Percentiles rank a stretch among this genome's conserved stretches.
Evolutionary conservation across 1,140 invertebrate genomes (phyloP).

Genomic region (Calephelis virginiensis): DNA sequence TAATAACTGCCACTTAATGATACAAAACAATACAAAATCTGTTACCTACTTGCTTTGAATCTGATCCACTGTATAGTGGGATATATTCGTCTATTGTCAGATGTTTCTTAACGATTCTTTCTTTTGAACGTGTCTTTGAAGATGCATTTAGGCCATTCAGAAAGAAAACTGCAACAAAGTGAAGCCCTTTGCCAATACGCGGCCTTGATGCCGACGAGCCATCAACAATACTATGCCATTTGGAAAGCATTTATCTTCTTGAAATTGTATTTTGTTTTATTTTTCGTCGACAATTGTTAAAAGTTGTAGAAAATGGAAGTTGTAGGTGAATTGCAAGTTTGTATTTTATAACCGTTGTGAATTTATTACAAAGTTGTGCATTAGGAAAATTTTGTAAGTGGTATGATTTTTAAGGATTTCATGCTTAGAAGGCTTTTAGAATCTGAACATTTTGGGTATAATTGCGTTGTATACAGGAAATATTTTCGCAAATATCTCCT

Average conservation of each 20-base stretch:
- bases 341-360: too few species aligned
- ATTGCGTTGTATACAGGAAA: too few species aligned
- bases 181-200: not conserved
- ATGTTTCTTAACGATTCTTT: not conserved
- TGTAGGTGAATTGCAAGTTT: too few species aligned
- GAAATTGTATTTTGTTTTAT: not conserved
- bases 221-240: slow-evolving; percentile 6
- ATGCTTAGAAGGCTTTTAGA: too few species aligned
- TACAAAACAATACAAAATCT: slow-evolving; percentile 8
- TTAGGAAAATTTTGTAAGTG: too few species aligned
- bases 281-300: not conserved
- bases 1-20: not conserved
- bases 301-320: too few species aligned
- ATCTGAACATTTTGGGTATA: too few species aligned
- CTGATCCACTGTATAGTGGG: too few species aligned
- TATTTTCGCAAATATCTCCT: too few species aligned
- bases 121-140: not conserved
- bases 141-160: slow-evolving; percentile 6
- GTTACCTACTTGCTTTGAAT: too few species aligned
- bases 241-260: slow-evolving; percentile 2
- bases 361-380: too few species aligned
- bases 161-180: slow-evolving; percentile 7
- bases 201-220: slow-evolving; percentile 5
- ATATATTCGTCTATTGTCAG: not conserved
- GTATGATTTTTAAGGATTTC: too few species aligned